A percentile compares a stretch with the other conserved stretches of the same genome.
These are phyloP conservation scores for Sesia bembeciformis DNA, from an alignment of 2,888 invertebrate genomes.

Conservation along the genomic window DNA sequence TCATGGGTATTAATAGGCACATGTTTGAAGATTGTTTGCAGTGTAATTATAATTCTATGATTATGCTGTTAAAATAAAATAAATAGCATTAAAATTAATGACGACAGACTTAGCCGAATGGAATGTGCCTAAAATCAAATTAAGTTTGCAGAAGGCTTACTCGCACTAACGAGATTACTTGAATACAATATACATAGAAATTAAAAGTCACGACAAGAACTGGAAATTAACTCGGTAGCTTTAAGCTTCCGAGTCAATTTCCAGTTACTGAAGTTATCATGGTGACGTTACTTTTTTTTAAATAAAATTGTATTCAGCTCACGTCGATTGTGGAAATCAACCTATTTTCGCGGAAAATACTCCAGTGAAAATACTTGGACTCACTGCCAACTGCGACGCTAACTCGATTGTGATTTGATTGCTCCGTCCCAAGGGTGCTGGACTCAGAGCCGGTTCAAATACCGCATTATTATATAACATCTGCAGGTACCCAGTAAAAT, in stretches of 20 bases:
- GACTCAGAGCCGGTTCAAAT: constrained; percentile 8
- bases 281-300: constrained; percentile 1
- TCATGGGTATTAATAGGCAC: no score
- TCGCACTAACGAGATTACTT: no score
- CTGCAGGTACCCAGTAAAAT: constrained; percentile 18
- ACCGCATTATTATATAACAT: constrained; percentile 54
- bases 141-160: no score
- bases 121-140: no score
- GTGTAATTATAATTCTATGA: no score
- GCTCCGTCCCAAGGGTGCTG: not conserved
- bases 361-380: constrained; percentile 1
- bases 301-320: constrained; percentile 41
- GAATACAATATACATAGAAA: not conserved
- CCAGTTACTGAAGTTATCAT: no score
- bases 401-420: constrained; percentile 2
- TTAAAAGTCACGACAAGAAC: not conserved
- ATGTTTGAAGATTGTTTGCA: no score
- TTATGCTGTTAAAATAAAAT: no score
- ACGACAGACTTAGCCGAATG: no score
- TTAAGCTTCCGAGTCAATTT: not conserved
- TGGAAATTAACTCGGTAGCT: not conserved
- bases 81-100: no score
- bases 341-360: constrained; percentile 16
- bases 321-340: constrained; percentile 22
- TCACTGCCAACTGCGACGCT: not conserved